A percentile compares a stretch with the other conserved stretches of the same genome.
These are phyloP conservation scores for Saccopteryx bilineata DNA, from an alignment of 2,113 vertebrate genomes.

Conservation along the genomic window DNA sequence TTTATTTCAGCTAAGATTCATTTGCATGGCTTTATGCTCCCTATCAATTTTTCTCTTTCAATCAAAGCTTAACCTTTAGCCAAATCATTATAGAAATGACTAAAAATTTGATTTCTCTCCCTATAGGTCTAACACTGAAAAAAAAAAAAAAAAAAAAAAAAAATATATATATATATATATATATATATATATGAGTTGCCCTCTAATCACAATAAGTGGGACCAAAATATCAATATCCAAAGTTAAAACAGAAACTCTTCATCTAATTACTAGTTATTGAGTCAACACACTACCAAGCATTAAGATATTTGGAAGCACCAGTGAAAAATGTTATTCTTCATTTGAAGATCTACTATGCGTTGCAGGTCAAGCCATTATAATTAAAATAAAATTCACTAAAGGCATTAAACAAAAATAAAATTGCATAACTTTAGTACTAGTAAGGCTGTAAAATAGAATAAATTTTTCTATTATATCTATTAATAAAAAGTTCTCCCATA, in stretches of 20 bases:
- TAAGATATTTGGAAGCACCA: neutral
- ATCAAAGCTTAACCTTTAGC: neutral
- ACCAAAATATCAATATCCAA: neutral
- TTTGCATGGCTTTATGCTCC: neutral
- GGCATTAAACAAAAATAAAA: neutral
- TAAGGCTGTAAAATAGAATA: neutral
- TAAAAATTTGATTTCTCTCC: neutral
- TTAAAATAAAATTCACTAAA: slow-evolving; percentile 27
- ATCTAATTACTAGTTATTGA: neutral
- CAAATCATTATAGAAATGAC: neutral
- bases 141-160: neutral
- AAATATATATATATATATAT: no score
- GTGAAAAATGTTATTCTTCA: neutral
- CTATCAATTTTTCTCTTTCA: neutral
- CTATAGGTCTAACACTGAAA: neutral
- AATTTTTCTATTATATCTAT: neutral
- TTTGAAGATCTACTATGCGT: neutral
- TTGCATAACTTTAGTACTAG: neutral
- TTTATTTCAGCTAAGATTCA: slow-evolving; percentile 10
- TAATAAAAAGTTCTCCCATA: neutral
- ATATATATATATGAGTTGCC: neutral
- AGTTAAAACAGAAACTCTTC: neutral
- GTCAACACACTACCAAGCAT: neutral
- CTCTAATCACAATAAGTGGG: neutral
- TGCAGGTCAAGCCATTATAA: neutral